These are phyloP conservation scores for Riparia riparia DNA, from an alignment of 2,113 vertebrate species.

Conservation along the genomic window DNA sequence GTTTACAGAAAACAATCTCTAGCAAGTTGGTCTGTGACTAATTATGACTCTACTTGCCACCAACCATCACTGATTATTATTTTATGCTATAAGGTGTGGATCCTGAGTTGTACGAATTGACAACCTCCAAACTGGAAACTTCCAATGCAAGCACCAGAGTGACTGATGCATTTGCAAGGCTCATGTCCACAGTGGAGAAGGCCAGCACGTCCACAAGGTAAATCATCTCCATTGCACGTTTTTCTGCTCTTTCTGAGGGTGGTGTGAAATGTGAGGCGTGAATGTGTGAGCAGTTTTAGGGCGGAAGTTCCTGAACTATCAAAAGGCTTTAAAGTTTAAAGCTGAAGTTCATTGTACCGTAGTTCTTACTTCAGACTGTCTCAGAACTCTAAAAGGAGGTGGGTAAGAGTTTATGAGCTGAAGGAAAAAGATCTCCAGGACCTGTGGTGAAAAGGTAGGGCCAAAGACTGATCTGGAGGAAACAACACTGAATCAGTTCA, in stretches of 20 bases:
- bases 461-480: background rate
- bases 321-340: background rate
- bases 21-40: conserved; percentile 59
- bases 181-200: conserved; percentile 97
- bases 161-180: conserved; percentile 92
- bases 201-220: conserved; percentile 95
- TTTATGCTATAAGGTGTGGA: conserved; percentile 91
- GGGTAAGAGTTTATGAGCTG: background rate
- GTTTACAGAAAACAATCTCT: conserved; percentile 77
- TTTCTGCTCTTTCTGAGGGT: background rate
- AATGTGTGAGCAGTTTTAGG: background rate
- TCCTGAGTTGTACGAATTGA: conserved; percentile 95
- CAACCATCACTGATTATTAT: conserved; percentile 77
- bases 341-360: background rate
- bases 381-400: background rate
- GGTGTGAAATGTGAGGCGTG: background rate
- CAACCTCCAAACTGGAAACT: conserved; percentile 91
- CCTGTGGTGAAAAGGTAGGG: background rate
- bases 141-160: conserved; percentile 80
- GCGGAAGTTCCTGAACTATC: background rate
- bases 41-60: background rate
- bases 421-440: background rate
- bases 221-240: background rate
- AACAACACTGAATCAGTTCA: background rate
- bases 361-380: background rate